Conservation (phyloP, 1,140 invertebrate genomes). For the Rhynchophorus ferrugineus region DNA sequence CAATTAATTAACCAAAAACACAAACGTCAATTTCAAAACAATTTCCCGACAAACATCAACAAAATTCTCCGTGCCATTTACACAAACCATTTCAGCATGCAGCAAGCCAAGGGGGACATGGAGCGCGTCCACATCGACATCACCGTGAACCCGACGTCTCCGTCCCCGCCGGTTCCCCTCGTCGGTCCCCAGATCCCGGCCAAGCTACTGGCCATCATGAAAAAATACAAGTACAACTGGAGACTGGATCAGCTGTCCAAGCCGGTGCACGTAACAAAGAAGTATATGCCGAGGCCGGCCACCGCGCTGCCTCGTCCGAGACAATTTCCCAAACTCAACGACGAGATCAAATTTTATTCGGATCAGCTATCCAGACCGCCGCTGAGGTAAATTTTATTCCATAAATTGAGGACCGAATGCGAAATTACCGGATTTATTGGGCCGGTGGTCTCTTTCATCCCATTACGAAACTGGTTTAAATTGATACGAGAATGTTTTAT, state of each 20-base stretch:
- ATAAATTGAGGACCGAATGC: no score
- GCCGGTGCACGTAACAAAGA: constrained; percentile 3
- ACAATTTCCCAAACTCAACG: neutral
- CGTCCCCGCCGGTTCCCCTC: neutral
- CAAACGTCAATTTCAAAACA: constrained; percentile 3
- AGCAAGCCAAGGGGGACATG: neutral
- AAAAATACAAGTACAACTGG: constrained; percentile 27
- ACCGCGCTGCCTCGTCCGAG: neutral
- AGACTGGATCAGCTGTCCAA: constrained; percentile 20
- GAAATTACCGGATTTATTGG: no score
- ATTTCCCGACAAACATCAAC: neutral
- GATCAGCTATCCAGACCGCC: constrained; percentile 21
- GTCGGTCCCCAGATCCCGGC: constrained; percentile 4
- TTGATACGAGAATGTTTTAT: no score
- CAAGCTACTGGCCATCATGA: constrained; percentile 18
- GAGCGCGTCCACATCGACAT: constrained; percentile 13
- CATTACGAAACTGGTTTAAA: no score
- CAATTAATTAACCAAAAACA: no score
- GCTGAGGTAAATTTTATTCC: constrained; percentile 8
- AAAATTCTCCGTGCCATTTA: constrained; percentile 3
- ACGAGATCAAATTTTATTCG: constrained; percentile 16
- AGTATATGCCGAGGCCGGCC: constrained; percentile 6
- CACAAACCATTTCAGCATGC: neutral
- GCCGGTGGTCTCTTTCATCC: no score
- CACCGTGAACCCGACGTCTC: constrained; percentile 1